These are phyloP conservation scores for Pardosa pseudoannulata DNA, from an alignment of 2,888 invertebrate genomes.

Conservation along the genomic window DNA sequence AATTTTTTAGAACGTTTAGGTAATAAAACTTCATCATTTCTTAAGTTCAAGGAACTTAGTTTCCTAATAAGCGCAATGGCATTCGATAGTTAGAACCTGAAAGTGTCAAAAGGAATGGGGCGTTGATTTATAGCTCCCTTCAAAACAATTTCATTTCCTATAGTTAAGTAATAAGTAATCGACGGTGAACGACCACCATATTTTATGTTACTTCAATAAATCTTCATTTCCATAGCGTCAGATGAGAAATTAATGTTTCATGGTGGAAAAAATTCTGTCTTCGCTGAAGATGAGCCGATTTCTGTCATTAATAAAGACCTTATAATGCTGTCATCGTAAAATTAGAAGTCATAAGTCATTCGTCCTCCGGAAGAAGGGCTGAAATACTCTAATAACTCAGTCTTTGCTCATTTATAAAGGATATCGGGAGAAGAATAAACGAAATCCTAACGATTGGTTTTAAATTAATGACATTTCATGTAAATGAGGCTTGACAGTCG, in stretches of 20 bases:
- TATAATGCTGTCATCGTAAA: constrained; percentile 65
- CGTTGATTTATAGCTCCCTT: constrained; percentile 56
- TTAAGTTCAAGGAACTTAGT: neutral
- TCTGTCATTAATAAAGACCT: constrained; percentile 65
- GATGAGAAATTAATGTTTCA: constrained; percentile 63
- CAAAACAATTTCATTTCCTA: constrained; percentile 65
- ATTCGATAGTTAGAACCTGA: constrained; percentile 32
- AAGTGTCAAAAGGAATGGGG: constrained; percentile 35
- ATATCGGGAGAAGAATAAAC: too few relatives aligned
- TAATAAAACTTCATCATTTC: constrained; percentile 9
- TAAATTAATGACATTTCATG: too few relatives aligned
- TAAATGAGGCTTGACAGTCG: too few relatives aligned
- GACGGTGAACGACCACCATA: constrained; percentile 58
- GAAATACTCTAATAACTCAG: too few relatives aligned
- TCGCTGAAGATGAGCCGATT: constrained; percentile 59
- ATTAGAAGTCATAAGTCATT: constrained; percentile 65
- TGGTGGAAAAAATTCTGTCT: constrained; percentile 44
- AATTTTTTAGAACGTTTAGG: neutral
- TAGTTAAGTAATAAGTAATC: constrained; percentile 70
- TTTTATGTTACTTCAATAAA: constrained; percentile 60
- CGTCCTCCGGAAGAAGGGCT: neutral
- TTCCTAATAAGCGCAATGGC: constrained; percentile 25
- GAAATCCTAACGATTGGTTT: too few relatives aligned
- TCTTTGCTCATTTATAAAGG: too few relatives aligned
- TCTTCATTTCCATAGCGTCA: constrained; percentile 64